Conservation (phyloP, 2,797 vertebrate species). For the Gymnocypris eckloni region DNA sequence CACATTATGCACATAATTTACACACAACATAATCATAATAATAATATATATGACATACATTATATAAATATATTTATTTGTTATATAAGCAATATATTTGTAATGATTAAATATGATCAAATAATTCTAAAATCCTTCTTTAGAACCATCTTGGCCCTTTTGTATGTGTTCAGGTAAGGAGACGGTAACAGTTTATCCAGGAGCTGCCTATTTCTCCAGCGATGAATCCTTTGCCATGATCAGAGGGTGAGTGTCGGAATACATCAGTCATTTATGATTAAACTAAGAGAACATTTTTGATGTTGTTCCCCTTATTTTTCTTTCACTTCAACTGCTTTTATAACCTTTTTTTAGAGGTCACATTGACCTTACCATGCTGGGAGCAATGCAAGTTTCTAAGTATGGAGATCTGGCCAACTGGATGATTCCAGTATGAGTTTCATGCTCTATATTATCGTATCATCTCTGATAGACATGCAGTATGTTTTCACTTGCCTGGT, state of each 20-base stretch:
- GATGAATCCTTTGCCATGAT: conserved; percentile 91
- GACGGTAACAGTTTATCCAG: conserved; percentile 85
- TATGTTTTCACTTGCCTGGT: conserved; percentile 55
- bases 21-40: not conserved
- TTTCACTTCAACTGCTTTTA: not conserved
- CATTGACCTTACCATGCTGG: conserved; percentile 86
- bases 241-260: conserved; percentile 79
- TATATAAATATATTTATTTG: too few species aligned
- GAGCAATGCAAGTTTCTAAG: conserved; percentile 88
- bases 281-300: not conserved
- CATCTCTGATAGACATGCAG: not conserved
- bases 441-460: not conserved
- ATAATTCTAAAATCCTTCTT: not conserved
- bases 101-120: not conserved
- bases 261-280: not conserved
- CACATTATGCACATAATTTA: not conserved
- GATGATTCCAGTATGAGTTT: conserved; percentile 86
- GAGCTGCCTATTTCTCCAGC: conserved; percentile 85
- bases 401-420: conserved; percentile 86
- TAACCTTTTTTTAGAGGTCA: conserved; percentile 75
- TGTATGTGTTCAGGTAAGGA: conserved; percentile 79
- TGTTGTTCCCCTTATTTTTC: not conserved
- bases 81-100: too few species aligned
- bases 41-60: too few species aligned
- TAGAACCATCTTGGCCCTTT: not conserved